A percentile compares a stretch with the other conserved stretches of the same genome.
Conservation (phyloP, 1,140 invertebrate species). For the Paracyclopina nana region DNA sequence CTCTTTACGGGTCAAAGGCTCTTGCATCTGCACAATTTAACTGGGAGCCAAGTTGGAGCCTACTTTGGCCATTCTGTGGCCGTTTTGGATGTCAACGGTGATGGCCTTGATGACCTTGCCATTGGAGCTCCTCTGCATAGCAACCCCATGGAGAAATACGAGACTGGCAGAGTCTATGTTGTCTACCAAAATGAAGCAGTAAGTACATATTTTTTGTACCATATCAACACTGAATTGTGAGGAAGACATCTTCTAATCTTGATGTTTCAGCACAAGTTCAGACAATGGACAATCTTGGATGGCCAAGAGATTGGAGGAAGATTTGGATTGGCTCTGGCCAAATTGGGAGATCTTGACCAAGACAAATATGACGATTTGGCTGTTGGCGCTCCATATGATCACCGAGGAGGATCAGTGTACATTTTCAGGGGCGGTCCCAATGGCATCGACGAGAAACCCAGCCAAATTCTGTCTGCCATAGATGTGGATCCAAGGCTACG, state of each 20-base stretch:
- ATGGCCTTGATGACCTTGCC: conserved; percentile 74
- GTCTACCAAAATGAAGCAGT: conserved; percentile 48
- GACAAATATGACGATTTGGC: conserved; percentile 34
- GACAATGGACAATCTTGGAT: conserved; percentile 39
- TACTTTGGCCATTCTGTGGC: conserved; percentile 86
- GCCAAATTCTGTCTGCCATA: not conserved
- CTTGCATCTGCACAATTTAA: conserved; percentile 67
- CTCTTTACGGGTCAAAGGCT: no score
- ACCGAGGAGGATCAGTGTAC: conserved; percentile 10
- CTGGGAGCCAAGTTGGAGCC: conserved; percentile 76
- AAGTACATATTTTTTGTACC: conserved; percentile 21
- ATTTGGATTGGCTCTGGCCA: conserved; percentile 67
- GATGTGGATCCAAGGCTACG: no score
- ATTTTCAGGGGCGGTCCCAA: not conserved
- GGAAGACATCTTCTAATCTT: no score
- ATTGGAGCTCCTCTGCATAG: conserved; percentile 87
- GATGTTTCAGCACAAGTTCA: conserved; percentile 34
- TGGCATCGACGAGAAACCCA: not conserved
- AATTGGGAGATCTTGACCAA: conserved; percentile 76
- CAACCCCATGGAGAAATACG: conserved; percentile 54
- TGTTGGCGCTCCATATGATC: not conserved
- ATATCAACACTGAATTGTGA: no score
- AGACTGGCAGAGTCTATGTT: conserved; percentile 74
- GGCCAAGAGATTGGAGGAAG: conserved; percentile 58
- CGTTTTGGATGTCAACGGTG: conserved; percentile 73